Evolutionary conservation across 2,797 vertebrate genomes (phyloP).

Genomic region (Tiaroga cobitis): DNA sequence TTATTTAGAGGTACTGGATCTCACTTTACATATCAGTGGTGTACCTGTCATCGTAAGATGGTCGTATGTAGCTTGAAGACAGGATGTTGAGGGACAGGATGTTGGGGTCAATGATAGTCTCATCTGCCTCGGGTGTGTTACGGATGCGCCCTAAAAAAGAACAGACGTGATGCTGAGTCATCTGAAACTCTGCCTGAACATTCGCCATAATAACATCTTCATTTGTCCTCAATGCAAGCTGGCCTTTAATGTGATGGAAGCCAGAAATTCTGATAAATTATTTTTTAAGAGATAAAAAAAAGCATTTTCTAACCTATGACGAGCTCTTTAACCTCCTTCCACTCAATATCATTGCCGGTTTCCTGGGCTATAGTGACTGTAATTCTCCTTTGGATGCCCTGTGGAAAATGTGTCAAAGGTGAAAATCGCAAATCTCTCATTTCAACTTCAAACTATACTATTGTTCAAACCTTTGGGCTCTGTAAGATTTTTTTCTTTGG

Average conservation of each 20-base stretch:
- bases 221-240: not conserved
- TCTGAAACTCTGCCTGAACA: not conserved
- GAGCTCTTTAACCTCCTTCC: slow-evolving; percentile 97
- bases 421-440: not conserved
- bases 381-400: slow-evolving; percentile 98
- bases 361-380: slow-evolving; percentile 94
- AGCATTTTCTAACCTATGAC: slow-evolving; percentile 88
- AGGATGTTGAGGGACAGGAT: slow-evolving; percentile 98
- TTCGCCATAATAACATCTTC: not conserved
- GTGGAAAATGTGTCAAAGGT: slow-evolving; percentile 21
- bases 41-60: slow-evolving; percentile 95
- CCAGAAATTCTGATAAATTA: not conserved
- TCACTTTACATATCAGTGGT: slow-evolving; percentile 35
- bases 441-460: not conserved
- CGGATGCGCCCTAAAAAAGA: slow-evolving; percentile 87
- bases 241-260: not conserved
- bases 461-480: not conserved
- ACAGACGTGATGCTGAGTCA: slow-evolving; percentile 33
- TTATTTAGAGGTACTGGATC: not conserved
- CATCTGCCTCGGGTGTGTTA: slow-evolving; percentile 94
- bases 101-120: slow-evolving; percentile 97
- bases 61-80: slow-evolving; percentile 88
- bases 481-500: not conserved
- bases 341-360: slow-evolving; percentile 90
- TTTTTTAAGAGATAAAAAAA: not conserved